Conservation (phyloP, 2,113 vertebrate species). For the Conger conger region DNA sequence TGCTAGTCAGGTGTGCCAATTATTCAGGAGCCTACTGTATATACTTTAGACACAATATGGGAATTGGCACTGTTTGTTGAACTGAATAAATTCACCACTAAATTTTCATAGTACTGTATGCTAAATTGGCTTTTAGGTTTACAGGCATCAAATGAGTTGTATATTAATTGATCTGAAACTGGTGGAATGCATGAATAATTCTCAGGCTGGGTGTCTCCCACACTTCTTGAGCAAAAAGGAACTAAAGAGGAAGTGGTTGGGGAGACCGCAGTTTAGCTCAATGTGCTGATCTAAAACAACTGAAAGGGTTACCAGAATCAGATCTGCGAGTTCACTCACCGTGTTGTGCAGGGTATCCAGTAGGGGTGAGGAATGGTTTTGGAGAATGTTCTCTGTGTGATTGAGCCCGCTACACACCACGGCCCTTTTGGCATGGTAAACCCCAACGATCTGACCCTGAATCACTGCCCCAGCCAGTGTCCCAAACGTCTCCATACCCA, state of each 20-base stretch:
- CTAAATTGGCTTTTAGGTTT: no score
- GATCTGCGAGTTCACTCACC: constrained; percentile 32
- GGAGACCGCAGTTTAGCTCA: neutral
- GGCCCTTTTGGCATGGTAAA: constrained; percentile 49
- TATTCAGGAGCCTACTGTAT: no score
- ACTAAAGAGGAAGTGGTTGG: neutral
- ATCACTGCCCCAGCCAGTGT: constrained; percentile 54
- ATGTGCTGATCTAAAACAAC: neutral
- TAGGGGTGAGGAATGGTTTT: constrained; percentile 33
- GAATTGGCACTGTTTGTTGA: no score
- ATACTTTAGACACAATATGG: no score
- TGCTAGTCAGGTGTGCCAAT: no score
- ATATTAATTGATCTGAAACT: no score
- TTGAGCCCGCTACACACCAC: constrained; percentile 40
- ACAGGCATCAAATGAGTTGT: no score
- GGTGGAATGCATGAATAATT: no score
- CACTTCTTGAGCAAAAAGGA: neutral
- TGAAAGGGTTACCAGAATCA: neutral
- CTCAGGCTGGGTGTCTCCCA: neutral
- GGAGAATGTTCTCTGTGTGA: constrained; percentile 21
- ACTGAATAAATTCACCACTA: no score
- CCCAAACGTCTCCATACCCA: constrained; percentile 65
- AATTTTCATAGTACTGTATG: no score
- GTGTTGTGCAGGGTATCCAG: constrained; percentile 31
- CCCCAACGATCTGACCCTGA: constrained; percentile 66